Conservation (phyloP, 2,888 invertebrate species). For the Dusona sp. region DNA sequence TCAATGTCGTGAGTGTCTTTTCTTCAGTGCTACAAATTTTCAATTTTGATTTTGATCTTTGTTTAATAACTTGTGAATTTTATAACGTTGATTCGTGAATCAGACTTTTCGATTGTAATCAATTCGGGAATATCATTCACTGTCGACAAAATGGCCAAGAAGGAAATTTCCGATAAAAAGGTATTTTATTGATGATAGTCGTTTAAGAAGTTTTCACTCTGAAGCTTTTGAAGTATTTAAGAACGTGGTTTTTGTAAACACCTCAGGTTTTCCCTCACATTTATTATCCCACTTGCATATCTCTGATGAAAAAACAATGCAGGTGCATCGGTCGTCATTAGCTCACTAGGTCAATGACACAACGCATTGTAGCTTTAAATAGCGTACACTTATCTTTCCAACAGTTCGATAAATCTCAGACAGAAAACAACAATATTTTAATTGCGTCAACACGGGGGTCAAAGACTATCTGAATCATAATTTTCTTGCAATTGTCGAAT, state of each 20-base stretch:
- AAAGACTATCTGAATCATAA: no score
- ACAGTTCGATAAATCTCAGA: not conserved
- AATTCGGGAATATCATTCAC: conserved; percentile 2
- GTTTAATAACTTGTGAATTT: not conserved
- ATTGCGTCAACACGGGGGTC: not conserved
- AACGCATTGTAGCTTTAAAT: not conserved
- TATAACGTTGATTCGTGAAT: not conserved
- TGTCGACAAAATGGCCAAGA: conserved; percentile 29
- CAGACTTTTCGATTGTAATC: not conserved
- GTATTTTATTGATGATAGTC: conserved; percentile 12
- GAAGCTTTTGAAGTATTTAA: not conserved
- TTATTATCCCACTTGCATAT: not conserved
- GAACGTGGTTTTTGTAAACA: not conserved
- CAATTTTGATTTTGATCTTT: not conserved
- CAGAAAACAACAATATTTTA: not conserved
- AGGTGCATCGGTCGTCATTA: not conserved
- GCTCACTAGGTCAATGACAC: conserved; percentile 39
- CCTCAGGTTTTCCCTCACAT: not conserved
- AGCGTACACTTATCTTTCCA: not conserved
- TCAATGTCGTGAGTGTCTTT: not conserved
- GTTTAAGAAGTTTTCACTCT: not conserved
- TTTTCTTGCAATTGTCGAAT: not conserved
- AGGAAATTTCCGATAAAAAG: conserved; percentile 39
- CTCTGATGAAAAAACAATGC: not conserved
- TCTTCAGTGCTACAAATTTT: not conserved